Evolutionary conservation across 2,888 invertebrate species (phyloP).

Genomic region (Coenonympha glycerion): DNA sequence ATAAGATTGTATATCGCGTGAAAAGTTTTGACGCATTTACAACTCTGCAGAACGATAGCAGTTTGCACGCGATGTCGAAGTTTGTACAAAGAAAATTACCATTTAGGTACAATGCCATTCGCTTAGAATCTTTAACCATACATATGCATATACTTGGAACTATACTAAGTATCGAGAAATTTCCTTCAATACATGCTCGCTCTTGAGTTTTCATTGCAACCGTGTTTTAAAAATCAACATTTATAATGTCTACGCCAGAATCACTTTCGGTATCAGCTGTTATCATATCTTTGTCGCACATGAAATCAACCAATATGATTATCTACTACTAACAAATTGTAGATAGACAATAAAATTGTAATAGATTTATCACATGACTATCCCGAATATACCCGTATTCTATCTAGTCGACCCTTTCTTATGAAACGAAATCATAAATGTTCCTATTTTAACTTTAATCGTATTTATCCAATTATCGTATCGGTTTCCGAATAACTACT

Average conservation of each 20-base stretch:
- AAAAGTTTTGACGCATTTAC: conserved; percentile 23
- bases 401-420: too few species aligned
- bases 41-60: conserved; percentile 17
- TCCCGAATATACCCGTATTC: too few species aligned
- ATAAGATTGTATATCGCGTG: conserved; percentile 23
- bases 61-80: conserved; percentile 19
- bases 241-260: conserved; percentile 11
- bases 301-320: not conserved
- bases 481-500: too few species aligned
- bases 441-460: too few species aligned
- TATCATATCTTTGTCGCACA: conserved; percentile 8
- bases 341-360: too few species aligned
- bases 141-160: not conserved
- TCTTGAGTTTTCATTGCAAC: not conserved
- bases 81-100: conserved; percentile 11
- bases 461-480: too few species aligned
- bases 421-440: too few species aligned
- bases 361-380: not conserved
- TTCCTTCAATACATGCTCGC: not conserved
- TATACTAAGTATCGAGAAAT: not conserved
- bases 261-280: conserved; percentile 7
- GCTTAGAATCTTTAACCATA: not conserved
- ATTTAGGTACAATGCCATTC: conserved; percentile 4
- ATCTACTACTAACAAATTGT: not conserved
- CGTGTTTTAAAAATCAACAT: conserved; percentile 4